Evolutionary conservation across 2,797 vertebrate species (phyloP).

Genomic region (Gambusia yucatana): DNA sequence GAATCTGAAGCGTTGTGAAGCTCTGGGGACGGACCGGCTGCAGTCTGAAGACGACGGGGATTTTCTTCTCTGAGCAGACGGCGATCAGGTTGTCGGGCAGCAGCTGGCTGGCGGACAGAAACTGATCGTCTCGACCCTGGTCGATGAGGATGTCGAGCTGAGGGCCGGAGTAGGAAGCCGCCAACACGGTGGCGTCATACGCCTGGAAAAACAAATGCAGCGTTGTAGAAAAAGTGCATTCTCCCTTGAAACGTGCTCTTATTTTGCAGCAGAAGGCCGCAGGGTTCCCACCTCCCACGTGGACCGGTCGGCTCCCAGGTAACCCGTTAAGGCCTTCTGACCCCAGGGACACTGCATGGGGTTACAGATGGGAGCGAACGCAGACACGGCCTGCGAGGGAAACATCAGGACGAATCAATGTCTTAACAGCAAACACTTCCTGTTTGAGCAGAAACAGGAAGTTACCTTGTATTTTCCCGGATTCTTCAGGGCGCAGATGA

Average conservation of each 20-base stretch:
- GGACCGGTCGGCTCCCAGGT: constrained; percentile 88
- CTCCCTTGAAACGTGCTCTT: background rate
- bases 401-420: background rate
- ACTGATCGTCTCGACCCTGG: constrained; percentile 95
- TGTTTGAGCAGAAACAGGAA: background rate
- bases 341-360: constrained; percentile 94
- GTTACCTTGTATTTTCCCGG: constrained; percentile 92
- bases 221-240: background rate
- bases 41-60: constrained; percentile 93
- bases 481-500: constrained; percentile 91
- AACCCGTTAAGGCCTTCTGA: constrained; percentile 93
- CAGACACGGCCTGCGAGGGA: constrained; percentile 88
- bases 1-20: background rate
- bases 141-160: constrained; percentile 93
- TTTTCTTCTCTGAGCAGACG: constrained; percentile 90
- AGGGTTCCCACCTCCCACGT: constrained; percentile 89
- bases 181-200: constrained; percentile 90
- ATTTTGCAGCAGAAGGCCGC: background rate
- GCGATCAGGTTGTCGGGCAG: constrained; percentile 94
- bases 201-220: constrained; percentile 71
- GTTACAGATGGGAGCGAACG: constrained; percentile 96
- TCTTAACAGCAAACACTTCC: background rate
- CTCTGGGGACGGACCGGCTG: constrained; percentile 86
- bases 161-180: constrained; percentile 84
- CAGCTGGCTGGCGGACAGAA: constrained; percentile 90